Evolutionary conservation across 2,113 vertebrate genomes (phyloP).

Genomic region (Galbula dea): DNA sequence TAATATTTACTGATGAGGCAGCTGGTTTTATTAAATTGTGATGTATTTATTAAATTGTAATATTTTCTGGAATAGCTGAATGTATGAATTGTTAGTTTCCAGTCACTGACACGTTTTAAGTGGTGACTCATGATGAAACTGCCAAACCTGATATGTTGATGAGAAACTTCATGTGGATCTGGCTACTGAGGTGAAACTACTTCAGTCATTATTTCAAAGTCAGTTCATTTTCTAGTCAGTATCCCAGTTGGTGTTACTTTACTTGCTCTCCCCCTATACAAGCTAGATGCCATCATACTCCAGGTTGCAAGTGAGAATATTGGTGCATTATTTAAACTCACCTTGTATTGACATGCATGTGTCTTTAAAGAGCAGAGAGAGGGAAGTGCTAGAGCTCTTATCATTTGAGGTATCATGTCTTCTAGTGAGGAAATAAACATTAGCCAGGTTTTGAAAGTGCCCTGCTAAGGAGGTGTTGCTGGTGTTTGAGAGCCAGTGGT

Average conservation of each 20-base stretch:
- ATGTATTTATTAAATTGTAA: no score
- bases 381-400: not conserved
- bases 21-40: not conserved
- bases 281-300: not conserved
- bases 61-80: not conserved
- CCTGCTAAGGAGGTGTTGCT: not conserved
- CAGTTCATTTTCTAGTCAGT: not conserved
- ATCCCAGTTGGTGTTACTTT: not conserved
- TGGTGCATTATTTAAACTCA: not conserved
- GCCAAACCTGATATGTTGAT: conserved; percentile 54
- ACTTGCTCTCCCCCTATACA: not conserved
- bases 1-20: not conserved
- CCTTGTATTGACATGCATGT: accelerated
- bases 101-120: not conserved
- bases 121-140: conserved; percentile 27
- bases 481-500: not conserved
- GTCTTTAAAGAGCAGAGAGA: not conserved
- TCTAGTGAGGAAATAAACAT: accelerated
- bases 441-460: not conserved
- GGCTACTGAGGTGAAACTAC: conserved; percentile 52
- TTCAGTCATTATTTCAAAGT: not conserved
- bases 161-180: conserved; percentile 48
- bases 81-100: not conserved
- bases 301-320: not conserved
- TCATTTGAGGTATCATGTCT: not conserved